Percentiles rank a stretch among this genome's conserved stretches.
Conservation (phyloP, 2,888 invertebrate genomes). For the Lacanobia wlatinum region DNA sequence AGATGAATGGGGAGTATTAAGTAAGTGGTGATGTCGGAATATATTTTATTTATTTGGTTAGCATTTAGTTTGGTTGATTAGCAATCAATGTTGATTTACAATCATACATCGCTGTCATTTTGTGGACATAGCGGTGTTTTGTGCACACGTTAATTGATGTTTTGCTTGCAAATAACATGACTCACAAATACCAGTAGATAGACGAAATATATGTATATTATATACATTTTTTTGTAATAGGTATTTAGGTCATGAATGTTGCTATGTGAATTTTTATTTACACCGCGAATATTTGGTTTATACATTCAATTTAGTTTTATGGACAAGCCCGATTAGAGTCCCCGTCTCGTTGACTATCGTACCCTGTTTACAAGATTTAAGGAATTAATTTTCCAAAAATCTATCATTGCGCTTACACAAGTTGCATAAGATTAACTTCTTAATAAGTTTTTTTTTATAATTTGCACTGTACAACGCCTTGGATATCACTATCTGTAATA, state of each 20-base stretch:
- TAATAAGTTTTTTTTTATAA: too few species aligned
- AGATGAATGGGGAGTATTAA: slow-evolving; percentile 32
- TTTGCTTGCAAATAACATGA: not conserved
- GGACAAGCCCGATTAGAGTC: not conserved
- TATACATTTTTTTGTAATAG: not conserved
- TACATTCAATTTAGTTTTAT: not conserved
- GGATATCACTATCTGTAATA: too few species aligned
- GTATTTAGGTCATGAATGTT: slow-evolving; percentile 3
- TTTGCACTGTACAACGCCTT: too few species aligned
- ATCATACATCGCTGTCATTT: slow-evolving; percentile 8
- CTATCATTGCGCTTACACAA: too few species aligned
- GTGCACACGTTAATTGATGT: not conserved
- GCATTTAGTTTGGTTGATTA: slow-evolving; percentile 6
- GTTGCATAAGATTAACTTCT: too few species aligned
- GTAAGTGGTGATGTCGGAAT: slow-evolving; percentile 4
- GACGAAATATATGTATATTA: not conserved
- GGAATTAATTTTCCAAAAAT: too few species aligned
- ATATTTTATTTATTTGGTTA: slow-evolving; percentile 25
- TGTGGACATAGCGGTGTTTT: slow-evolving; percentile 4
- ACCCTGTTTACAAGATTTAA: too few species aligned
- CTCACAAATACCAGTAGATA: slow-evolving; percentile 4
- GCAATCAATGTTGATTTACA: slow-evolving; percentile 34
- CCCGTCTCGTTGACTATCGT: too few species aligned
- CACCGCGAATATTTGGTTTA: not conserved
- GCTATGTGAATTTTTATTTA: not conserved